phyloP scores from a whole-genome alignment of 2,113 vertebrate species.

The Progne subis region DNA sequence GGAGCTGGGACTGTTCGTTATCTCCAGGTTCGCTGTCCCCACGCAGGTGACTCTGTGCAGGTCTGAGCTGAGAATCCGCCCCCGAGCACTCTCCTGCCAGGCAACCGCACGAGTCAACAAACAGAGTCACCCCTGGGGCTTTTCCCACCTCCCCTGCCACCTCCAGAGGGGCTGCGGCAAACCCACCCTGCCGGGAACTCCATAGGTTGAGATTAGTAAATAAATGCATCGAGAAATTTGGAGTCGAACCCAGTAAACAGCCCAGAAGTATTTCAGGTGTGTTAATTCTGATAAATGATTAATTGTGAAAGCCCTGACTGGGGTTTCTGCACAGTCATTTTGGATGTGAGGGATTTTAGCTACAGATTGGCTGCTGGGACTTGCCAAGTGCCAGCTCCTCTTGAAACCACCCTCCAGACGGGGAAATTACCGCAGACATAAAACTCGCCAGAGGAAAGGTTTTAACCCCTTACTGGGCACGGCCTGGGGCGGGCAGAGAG shows the following conservation, averaged over 20 bases:
- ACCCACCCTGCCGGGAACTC: neutral
- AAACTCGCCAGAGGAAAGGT: fast-evolving
- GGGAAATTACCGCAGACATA: neutral
- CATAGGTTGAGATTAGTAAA: fast-evolving
- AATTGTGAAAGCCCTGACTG: neutral
- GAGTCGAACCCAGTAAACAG: neutral
- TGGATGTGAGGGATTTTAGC: neutral
- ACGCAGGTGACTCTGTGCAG: fast-evolving
- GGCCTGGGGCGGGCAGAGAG: neutral
- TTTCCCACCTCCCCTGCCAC: neutral
- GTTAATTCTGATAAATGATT: neutral
- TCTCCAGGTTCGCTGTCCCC: neutral
- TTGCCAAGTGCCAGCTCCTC: neutral
- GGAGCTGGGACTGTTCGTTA: fast-evolving
- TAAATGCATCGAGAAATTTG: neutral
- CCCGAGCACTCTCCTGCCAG: neutral
- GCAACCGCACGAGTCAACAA: fast-evolving
- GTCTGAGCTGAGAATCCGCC: neutral
- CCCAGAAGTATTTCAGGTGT: neutral
- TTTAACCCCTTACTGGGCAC: neutral
- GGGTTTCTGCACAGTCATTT: neutral
- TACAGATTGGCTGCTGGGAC: neutral
- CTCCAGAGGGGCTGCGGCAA: neutral
- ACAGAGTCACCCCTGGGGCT: neutral
- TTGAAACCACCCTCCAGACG: neutral